These are phyloP conservation scores for Turritopsis rubra DNA, from an alignment of 30 jellyfish, hydroid and myxozoan genomes.

Conservation along the genomic window DNA sequence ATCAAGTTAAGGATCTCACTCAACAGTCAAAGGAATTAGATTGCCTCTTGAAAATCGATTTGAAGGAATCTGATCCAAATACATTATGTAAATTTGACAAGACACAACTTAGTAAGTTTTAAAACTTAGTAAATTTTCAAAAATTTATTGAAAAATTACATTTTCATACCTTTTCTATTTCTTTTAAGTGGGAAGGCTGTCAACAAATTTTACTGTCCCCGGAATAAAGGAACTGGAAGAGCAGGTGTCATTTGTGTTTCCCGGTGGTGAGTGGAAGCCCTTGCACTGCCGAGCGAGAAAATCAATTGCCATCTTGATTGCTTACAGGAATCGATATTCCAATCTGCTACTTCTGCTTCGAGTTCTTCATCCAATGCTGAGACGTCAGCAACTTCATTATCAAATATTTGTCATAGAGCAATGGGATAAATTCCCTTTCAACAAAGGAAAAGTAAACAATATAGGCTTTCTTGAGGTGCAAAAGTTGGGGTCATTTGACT, in stretches of 20 bases:
- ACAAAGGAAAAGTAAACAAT: background rate
- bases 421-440: background rate
- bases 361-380: background rate
- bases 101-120: background rate
- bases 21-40: background rate
- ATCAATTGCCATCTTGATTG: background rate
- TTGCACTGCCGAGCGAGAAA: background rate
- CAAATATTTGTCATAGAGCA: background rate
- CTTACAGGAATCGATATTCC: background rate
- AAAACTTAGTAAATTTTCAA: no score
- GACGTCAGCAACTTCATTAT: conserved; percentile 10
- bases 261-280: conserved; percentile 2
- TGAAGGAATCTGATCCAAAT: background rate
- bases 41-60: background rate
- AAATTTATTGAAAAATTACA: no score
- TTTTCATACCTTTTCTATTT: background rate
- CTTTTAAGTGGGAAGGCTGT: background rate
- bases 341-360: background rate
- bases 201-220: background rate
- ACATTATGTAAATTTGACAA: background rate
- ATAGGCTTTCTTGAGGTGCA: background rate
- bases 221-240: background rate
- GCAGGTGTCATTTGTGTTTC: background rate
- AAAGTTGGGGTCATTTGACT: background rate
- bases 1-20: background rate